These are phyloP conservation scores for Pogonus chalceus DNA, from an alignment of 1,140 invertebrate genomes.

Conservation along the genomic window DNA sequence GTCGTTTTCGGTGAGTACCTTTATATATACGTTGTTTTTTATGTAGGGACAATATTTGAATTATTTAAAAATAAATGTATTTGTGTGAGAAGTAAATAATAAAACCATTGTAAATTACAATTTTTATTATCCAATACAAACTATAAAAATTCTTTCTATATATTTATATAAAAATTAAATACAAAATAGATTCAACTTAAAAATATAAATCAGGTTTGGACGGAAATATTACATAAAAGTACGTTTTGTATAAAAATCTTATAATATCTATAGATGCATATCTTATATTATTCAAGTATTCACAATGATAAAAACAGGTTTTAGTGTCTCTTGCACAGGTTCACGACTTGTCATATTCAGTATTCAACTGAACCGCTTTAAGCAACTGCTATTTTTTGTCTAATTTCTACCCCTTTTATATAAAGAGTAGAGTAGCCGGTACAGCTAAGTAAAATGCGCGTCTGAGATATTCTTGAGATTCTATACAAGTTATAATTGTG, in stretches of 20 bases:
- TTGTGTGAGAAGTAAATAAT: not conserved
- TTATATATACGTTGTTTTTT: not conserved
- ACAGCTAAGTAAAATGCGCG: not conserved
- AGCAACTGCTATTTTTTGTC: not conserved
- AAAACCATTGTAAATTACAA: not conserved
- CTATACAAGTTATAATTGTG: too few relatives aligned
- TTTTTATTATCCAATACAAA: not conserved
- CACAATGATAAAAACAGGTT: not conserved
- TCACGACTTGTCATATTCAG: not conserved
- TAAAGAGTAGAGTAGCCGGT: not conserved
- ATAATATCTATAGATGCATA: too few relatives aligned
- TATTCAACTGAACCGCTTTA: not conserved
- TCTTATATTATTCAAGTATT: too few relatives aligned
- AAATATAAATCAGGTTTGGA: not conserved
- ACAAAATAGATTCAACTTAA: too few relatives aligned
- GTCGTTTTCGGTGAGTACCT: not conserved
- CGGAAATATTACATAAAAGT: not conserved
- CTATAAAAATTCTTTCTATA: not conserved
- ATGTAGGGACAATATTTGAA: too few relatives aligned
- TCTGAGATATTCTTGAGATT: not conserved
- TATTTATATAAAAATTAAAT: not conserved
- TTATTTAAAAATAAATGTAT: not conserved
- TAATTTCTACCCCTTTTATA: conserved; percentile 2
- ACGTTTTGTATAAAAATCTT: not conserved
- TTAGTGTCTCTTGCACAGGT: not conserved